Evolutionary conservation across 2,113 vertebrate genomes (phyloP).

Genomic region (Cariama cristata): DNA sequence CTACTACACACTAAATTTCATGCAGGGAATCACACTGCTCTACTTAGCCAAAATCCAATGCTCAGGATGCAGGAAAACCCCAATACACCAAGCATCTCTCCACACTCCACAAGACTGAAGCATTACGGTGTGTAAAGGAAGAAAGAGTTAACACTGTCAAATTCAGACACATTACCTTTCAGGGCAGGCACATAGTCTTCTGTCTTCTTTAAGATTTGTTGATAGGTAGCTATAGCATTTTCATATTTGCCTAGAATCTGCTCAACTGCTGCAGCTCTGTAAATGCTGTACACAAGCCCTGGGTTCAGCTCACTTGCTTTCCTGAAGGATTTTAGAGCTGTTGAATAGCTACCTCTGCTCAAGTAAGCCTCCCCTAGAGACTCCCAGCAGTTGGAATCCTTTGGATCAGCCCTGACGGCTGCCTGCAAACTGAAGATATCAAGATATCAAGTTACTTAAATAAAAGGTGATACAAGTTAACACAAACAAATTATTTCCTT

Average conservation of each 20-base stretch:
- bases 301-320: slow-evolving; percentile 92
- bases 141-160: neutral
- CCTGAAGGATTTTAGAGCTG: slow-evolving; percentile 92
- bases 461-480: neutral
- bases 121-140: neutral
- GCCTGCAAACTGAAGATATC: slow-evolving; percentile 87
- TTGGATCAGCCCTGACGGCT: slow-evolving; percentile 92
- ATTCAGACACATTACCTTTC: slow-evolving; percentile 83
- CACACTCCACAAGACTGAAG: neutral
- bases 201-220: slow-evolving; percentile 81
- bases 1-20: neutral
- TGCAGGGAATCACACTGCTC: neutral
- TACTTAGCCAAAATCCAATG: neutral
- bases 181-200: slow-evolving; percentile 93
- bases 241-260: slow-evolving; percentile 92
- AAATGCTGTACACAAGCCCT: slow-evolving; percentile 88
- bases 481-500: neutral
- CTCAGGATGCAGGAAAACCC: neutral
- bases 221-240: slow-evolving; percentile 87
- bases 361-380: slow-evolving; percentile 95
- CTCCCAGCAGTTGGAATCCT: slow-evolving; percentile 95
- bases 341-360: slow-evolving; percentile 90
- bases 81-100: neutral
- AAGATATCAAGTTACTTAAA: neutral
- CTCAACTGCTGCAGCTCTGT: slow-evolving; percentile 91